A percentile compares a stretch with the other conserved stretches of the same genome.
Conservation (phyloP, 2,888 invertebrate genomes). For the Gerris lacustris region DNA sequence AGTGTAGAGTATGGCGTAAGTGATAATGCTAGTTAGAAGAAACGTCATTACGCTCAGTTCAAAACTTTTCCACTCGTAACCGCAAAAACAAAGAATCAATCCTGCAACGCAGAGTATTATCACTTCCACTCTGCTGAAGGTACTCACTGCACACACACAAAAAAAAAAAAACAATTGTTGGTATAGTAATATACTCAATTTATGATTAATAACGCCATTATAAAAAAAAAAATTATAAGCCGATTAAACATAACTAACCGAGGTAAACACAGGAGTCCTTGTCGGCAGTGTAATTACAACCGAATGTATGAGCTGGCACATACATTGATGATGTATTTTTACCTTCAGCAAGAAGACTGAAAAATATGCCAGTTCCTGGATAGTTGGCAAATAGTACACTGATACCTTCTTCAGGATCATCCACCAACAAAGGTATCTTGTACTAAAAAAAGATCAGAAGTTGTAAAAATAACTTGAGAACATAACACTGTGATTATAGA, state of each 20-base stretch:
- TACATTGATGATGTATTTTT: constrained; percentile 45
- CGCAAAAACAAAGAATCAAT: neutral
- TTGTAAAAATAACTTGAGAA: too few relatives aligned
- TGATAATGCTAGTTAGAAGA: neutral
- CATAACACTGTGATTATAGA: too few relatives aligned
- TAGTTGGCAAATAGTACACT: constrained; percentile 47
- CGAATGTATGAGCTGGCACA: constrained; percentile 53
- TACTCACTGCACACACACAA: neutral
- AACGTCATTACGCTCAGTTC: neutral
- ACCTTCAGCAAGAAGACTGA: constrained; percentile 43
- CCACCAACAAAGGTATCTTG: neutral
- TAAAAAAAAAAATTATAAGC: too few relatives aligned
- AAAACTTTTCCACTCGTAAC: neutral
- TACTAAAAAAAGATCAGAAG: too few relatives aligned
- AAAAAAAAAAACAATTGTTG: too few relatives aligned
- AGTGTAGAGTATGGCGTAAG: neutral
- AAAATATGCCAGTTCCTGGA: constrained; percentile 49
- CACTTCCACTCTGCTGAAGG: constrained; percentile 28
- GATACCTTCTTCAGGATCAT: constrained; percentile 13
- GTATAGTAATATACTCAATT: too few relatives aligned
- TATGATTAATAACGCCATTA: too few relatives aligned
- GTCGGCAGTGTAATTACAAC: constrained; percentile 44
- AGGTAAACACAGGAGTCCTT: constrained; percentile 38
- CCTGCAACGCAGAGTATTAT: constrained; percentile 11
- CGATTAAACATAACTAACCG: neutral